These are phyloP conservation scores for Taphrorychus bicolor DNA, from an alignment of 2,888 invertebrate species.

Conservation along the genomic window DNA sequence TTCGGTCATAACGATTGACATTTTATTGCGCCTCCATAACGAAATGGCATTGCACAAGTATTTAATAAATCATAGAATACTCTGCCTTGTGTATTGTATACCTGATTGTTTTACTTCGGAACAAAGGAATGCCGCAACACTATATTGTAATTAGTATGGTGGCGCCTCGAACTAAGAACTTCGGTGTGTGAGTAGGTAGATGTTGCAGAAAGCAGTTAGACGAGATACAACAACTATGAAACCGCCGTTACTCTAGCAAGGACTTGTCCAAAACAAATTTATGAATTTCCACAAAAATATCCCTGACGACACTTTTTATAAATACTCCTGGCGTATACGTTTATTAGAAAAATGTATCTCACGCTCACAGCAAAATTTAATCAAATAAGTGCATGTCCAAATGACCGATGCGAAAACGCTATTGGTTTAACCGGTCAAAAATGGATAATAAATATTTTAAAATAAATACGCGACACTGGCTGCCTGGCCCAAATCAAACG, in stretches of 20 bases:
- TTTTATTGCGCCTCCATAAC: slow-evolving; percentile 1
- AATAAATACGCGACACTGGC: slow-evolving; percentile 1
- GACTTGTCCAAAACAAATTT: not conserved
- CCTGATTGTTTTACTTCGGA: slow-evolving; percentile 7
- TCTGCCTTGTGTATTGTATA: not conserved
- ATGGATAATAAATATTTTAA: slow-evolving; percentile 12
- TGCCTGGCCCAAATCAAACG: slow-evolving; percentile 6
- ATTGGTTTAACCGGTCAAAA: slow-evolving; percentile 4
- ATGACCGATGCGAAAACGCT: not conserved
- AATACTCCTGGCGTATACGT: not conserved
- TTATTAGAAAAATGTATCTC: too few relatives aligned
- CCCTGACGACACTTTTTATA: not conserved
- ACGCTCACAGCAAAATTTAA: not conserved
- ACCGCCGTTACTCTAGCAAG: not conserved
- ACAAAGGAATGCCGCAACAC: slow-evolving; percentile 12
- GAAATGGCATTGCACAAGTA: slow-evolving; percentile 7
- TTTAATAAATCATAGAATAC: slow-evolving; percentile 17
- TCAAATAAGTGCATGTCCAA: not conserved
- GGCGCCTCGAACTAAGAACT: slow-evolving; percentile 8
- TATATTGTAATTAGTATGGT: slow-evolving; percentile 10
- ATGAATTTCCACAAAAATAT: not conserved
- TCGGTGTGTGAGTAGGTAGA: slow-evolving; percentile 4
- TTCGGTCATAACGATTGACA: slow-evolving; percentile 6
- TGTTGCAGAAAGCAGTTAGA: slow-evolving; percentile 1
- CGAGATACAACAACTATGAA: not conserved